Evolutionary conservation across 2,797 vertebrate genomes (phyloP).

Genomic region (Channa striata): DNA sequence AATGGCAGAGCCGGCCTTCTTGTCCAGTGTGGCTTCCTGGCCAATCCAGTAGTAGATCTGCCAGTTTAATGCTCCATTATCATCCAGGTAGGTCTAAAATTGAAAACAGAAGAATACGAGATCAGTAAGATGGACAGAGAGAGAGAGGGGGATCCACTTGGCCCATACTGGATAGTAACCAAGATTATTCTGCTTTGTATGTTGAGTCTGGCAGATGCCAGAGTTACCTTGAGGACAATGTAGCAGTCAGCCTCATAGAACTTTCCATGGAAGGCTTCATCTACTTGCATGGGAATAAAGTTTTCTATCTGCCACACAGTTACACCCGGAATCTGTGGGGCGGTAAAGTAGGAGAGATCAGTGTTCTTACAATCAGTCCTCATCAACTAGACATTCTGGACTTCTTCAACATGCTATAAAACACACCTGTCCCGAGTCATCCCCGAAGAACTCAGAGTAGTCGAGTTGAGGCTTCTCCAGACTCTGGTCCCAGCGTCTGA

Average conservation of each 20-base stretch:
- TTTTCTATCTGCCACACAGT: constrained; percentile 97
- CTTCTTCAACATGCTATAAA: neutral
- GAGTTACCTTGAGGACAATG: constrained; percentile 92
- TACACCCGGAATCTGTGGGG: constrained; percentile 88
- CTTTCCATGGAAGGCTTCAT: constrained; percentile 93
- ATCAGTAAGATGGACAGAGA: too few relatives aligned
- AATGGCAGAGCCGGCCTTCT: constrained; percentile 96
- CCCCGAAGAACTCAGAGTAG: constrained; percentile 96
- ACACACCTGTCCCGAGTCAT: constrained; percentile 92
- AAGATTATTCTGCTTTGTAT: neutral
- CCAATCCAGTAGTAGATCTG: constrained; percentile 99
- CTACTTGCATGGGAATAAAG: constrained; percentile 91
- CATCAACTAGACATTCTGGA: too few relatives aligned
- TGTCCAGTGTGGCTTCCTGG: constrained; percentile 94
- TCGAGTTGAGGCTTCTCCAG: constrained; percentile 95
- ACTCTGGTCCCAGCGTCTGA: constrained; percentile 93
- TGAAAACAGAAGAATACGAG: neutral
- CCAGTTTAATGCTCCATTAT: constrained; percentile 92
- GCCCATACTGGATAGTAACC: neutral
- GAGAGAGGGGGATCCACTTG: neutral
- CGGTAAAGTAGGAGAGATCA: neutral
- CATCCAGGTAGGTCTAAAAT: constrained; percentile 91
- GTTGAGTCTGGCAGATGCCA: neutral
- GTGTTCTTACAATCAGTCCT: too few relatives aligned
- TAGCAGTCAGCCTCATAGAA: constrained; percentile 99